These are phyloP conservation scores for Mimachlamys varia DNA, from an alignment of 2,888 invertebrate genomes.

Conservation along the genomic window DNA sequence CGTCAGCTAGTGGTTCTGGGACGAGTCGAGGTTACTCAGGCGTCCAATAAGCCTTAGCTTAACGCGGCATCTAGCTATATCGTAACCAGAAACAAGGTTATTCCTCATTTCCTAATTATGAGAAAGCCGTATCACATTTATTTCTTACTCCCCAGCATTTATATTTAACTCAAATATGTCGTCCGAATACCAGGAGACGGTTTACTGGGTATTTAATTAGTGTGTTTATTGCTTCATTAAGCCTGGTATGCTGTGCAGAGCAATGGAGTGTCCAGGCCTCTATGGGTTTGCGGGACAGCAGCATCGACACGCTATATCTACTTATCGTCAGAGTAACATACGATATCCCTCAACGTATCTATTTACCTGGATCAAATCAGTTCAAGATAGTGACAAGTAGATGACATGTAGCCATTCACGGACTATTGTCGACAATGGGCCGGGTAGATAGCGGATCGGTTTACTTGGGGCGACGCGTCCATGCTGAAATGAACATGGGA, in stretches of 20 bases:
- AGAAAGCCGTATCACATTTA: too few relatives aligned
- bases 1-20: neutral
- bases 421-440: neutral
- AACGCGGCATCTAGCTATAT: neutral
- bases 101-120: neutral
- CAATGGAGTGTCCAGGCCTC: neutral
- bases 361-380: slow-evolving; percentile 28
- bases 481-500: slow-evolving; percentile 31
- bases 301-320: neutral
- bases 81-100: neutral
- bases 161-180: too few relatives aligned
- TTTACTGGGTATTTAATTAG: neutral
- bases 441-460: slow-evolving; percentile 1
- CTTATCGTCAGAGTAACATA: slow-evolving; percentile 26
- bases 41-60: neutral
- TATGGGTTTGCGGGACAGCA: neutral
- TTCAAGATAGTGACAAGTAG: neutral
- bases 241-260: neutral
- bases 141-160: too few relatives aligned
- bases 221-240: neutral
- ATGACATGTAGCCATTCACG: slow-evolving; percentile 17
- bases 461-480: slow-evolving; percentile 27
- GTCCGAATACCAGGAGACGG: neutral
- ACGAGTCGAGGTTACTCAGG: neutral
- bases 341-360: neutral